Evolutionary conservation across 2,888 invertebrate genomes (phyloP).

Genomic region (Noctua pronuba): DNA sequence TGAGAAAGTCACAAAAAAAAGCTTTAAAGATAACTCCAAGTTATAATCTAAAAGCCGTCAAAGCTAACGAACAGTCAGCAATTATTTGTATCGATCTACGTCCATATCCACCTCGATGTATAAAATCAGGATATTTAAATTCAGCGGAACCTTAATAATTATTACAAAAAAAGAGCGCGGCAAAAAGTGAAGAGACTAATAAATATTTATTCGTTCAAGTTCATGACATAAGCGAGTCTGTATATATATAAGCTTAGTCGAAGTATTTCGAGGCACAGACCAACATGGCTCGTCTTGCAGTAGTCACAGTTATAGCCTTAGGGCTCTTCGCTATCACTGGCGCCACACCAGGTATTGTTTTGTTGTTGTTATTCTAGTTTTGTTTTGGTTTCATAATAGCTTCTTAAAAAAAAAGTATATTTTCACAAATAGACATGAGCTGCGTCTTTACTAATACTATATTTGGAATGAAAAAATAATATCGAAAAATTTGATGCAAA

Average conservation of each 20-base stretch:
- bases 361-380: slow-evolving; percentile 20
- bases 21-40: no score
- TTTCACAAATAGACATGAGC: not conserved
- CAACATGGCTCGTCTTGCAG: slow-evolving; percentile 80
- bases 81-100: slow-evolving; percentile 23
- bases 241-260: slow-evolving; percentile 78
- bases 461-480: not conserved
- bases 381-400: not conserved
- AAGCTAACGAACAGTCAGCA: slow-evolving; percentile 1
- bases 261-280: slow-evolving; percentile 70
- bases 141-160: slow-evolving; percentile 68
- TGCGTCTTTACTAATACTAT: not conserved
- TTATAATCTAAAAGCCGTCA: slow-evolving; percentile 12
- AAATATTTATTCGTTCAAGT: slow-evolving; percentile 74
- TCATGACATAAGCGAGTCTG: slow-evolving; percentile 78
- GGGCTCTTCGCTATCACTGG: slow-evolving; percentile 80
- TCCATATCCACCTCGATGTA: not conserved
- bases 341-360: slow-evolving; percentile 81
- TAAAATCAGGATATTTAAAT: slow-evolving; percentile 37
- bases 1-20: no score
- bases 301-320: slow-evolving; percentile 78
- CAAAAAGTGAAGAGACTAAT: slow-evolving; percentile 80
- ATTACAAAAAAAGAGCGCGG: slow-evolving; percentile 66
- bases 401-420: not conserved
- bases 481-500: not conserved